These are phyloP conservation scores for Acanthiza pusilla DNA, from an alignment of 2,797 vertebrate species.

Conservation along the genomic window DNA sequence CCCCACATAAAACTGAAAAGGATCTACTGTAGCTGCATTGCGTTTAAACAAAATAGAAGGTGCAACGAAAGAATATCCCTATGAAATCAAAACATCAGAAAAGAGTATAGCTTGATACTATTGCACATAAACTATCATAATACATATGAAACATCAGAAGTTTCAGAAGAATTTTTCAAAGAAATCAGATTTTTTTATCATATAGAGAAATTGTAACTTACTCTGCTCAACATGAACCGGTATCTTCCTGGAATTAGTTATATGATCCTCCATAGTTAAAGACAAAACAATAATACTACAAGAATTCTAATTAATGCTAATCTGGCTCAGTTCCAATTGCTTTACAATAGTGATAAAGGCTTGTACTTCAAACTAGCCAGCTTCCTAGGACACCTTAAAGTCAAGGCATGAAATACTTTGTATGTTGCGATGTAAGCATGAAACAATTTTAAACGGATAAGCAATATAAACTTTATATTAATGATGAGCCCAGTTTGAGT, in stretches of 20 bases:
- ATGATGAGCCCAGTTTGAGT: neutral
- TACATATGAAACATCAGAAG: neutral
- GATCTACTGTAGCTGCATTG: conserved; percentile 92
- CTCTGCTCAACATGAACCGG: neutral
- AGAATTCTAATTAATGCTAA: neutral
- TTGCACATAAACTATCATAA: neutral
- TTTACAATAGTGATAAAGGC: neutral
- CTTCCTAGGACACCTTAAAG: neutral
- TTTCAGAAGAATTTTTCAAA: neutral
- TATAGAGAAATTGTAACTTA: neutral
- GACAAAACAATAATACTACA: neutral
- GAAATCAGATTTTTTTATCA: neutral
- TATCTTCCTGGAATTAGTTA: conserved; percentile 20
- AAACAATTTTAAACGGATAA: neutral
- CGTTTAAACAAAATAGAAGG: conserved; percentile 98
- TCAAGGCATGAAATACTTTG: neutral
- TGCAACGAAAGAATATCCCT: conserved; percentile 98
- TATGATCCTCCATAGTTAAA: conserved; percentile 17
- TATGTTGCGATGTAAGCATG: neutral
- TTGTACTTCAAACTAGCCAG: neutral
- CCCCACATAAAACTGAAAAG: conserved; percentile 84
- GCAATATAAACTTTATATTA: neutral
- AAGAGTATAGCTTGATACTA: neutral
- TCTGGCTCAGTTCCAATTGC: neutral
- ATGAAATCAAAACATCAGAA: conserved; percentile 19